Evolutionary conservation across 2,797 vertebrate genomes (phyloP).

Genomic region (Arnoldichthys spilopterus): DNA sequence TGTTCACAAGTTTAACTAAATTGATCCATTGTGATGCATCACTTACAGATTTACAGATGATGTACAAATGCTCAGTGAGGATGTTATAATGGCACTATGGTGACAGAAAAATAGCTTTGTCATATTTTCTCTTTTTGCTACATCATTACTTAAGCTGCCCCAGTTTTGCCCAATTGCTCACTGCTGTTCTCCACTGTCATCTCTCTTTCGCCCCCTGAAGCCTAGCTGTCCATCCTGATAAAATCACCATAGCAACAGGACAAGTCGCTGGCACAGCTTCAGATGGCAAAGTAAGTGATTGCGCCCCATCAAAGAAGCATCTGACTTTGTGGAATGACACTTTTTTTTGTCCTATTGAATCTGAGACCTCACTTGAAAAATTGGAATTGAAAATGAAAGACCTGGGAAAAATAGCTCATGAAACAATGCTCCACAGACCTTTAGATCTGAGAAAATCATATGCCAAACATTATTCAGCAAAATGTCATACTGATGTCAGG

Average conservation of each 20-base stretch:
- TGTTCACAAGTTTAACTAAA: too few species aligned
- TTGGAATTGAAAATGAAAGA: background rate
- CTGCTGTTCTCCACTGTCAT: slow-evolving; percentile 62
- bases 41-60: background rate
- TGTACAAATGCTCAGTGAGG: background rate
- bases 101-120: background rate
- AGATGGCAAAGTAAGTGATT: slow-evolving; percentile 92
- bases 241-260: slow-evolving; percentile 98
- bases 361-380: background rate
- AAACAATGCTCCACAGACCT: too few species aligned
- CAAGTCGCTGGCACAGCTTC: slow-evolving; percentile 96
- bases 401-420: background rate
- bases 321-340: background rate
- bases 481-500: background rate
- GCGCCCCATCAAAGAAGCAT: slow-evolving; percentile 16
- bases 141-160: slow-evolving; percentile 60
- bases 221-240: slow-evolving; percentile 97
- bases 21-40: background rate
- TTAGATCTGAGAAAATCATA: background rate
- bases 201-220: slow-evolving; percentile 72
- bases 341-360: background rate
- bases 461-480: background rate
- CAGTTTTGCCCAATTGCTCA: slow-evolving; percentile 62
- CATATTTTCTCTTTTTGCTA: slow-evolving; percentile 21
- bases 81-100: background rate